These are phyloP conservation scores for Protobothrops mucrosquamatus DNA, from an alignment of 2,113 vertebrate genomes.

Conservation along the genomic window DNA sequence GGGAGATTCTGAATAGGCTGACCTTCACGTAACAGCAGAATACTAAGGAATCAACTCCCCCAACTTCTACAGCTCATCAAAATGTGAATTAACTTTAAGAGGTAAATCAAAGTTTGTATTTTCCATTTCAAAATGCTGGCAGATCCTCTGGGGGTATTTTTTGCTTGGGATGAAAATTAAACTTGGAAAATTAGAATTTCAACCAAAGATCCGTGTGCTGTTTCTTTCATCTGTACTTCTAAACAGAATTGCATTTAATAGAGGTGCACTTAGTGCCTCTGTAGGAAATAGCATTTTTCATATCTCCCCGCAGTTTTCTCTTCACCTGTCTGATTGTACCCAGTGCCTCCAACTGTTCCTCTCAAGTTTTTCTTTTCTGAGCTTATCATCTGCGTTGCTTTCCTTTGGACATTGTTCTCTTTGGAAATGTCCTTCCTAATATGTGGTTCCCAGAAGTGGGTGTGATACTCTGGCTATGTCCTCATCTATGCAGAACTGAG, in stretches of 20 bases:
- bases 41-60: background rate
- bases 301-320: background rate
- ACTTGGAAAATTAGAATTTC: background rate
- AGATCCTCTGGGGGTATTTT: background rate
- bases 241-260: background rate
- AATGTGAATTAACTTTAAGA: background rate
- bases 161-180: background rate
- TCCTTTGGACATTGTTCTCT: background rate
- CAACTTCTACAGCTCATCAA: background rate
- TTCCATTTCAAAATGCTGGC: background rate
- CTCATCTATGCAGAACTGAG: background rate
- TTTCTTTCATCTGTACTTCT: background rate
- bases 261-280: background rate
- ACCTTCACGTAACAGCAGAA: background rate
- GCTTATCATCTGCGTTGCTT: background rate
- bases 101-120: background rate
- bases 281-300: background rate
- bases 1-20: background rate
- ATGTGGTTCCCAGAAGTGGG: background rate
- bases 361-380: background rate
- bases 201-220: background rate
- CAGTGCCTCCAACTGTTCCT: background rate
- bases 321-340: background rate
- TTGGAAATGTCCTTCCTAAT: background rate
- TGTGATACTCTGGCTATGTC: background rate